phyloP scores from a whole-genome alignment of 2,797 vertebrate genomes.

The Mastacembelus armatus region DNA sequence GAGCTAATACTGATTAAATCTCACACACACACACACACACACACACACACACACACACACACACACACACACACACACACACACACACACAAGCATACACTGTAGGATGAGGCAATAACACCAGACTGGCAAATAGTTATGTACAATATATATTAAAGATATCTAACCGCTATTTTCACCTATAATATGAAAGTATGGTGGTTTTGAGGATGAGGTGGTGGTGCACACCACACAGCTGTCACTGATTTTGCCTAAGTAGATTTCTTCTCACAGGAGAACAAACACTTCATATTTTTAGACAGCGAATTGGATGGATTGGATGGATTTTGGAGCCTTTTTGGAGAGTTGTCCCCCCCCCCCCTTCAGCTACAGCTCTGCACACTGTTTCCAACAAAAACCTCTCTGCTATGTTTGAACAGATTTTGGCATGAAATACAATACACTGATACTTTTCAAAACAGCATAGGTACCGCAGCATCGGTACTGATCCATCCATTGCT shows the following conservation, averaged over 20 bases:
- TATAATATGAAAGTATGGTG: no score
- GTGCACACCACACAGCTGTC: background rate
- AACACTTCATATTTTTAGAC: no score
- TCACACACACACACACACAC: background rate
- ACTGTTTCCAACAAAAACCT: background rate
- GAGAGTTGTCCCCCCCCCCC: no score
- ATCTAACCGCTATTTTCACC: no score
- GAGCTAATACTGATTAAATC: conserved; percentile 20
- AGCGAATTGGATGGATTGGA: no score
- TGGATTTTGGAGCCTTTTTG: no score
- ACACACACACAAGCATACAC: background rate
- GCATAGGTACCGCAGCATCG: background rate
- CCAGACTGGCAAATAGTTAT: background rate
- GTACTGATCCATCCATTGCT: background rate
- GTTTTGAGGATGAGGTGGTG: background rate
- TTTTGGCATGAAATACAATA: background rate
- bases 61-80: background rate
- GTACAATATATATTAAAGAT: background rate
- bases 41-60: background rate
- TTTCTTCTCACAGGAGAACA: background rate
- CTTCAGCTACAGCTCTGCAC: background rate
- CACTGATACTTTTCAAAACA: no score
- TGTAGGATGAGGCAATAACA: conserved; percentile 34
- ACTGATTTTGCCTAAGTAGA: background rate
- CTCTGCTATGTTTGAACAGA: background rate